phyloP scores from a whole-genome alignment of 1,140 invertebrate genomes.

The Plodia interpunctella region DNA sequence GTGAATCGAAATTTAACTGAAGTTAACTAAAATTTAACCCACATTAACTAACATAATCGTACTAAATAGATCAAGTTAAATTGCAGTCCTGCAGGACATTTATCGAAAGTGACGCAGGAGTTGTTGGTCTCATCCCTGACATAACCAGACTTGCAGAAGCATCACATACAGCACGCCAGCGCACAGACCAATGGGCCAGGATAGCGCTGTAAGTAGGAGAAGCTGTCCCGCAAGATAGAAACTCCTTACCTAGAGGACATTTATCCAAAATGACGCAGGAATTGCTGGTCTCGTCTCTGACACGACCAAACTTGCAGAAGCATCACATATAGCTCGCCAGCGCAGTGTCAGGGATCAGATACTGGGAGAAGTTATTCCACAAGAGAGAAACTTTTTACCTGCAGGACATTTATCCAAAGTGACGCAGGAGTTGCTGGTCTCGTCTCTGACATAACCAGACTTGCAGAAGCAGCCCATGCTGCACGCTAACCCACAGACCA shows the following conservation, averaged over 20 bases:
- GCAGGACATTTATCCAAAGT: conserved; percentile 51
- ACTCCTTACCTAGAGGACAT: too few relatives aligned
- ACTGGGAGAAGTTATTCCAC: background rate
- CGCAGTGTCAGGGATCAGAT: too few relatives aligned
- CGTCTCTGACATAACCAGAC: conserved; percentile 52
- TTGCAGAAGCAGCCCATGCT: conserved; percentile 67
- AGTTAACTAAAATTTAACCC: too few relatives aligned
- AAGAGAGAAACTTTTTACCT: conserved; percentile 29
- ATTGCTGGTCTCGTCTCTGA: too few relatives aligned
- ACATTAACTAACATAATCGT: too few relatives aligned
- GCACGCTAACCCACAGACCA: conserved; percentile 44
- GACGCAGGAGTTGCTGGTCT: conserved; percentile 43
- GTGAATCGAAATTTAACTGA: too few relatives aligned
- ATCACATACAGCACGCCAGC: conserved; percentile 57
- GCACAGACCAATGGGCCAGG: conserved; percentile 41
- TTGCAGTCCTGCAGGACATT: conserved; percentile 52
- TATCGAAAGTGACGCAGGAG: conserved; percentile 50
- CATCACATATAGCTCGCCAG: too few relatives aligned
- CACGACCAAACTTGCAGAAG: too few relatives aligned
- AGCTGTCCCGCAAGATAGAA: conserved; percentile 29
- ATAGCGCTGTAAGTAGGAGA: conserved; percentile 50
- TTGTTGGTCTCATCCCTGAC: conserved; percentile 46
- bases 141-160: conserved; percentile 60
- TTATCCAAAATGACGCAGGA: too few relatives aligned
- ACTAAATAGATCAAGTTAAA: too few relatives aligned